These are phyloP conservation scores for Ypsolopha sequella DNA, from an alignment of 2,888 invertebrate species.

Conservation along the genomic window DNA sequence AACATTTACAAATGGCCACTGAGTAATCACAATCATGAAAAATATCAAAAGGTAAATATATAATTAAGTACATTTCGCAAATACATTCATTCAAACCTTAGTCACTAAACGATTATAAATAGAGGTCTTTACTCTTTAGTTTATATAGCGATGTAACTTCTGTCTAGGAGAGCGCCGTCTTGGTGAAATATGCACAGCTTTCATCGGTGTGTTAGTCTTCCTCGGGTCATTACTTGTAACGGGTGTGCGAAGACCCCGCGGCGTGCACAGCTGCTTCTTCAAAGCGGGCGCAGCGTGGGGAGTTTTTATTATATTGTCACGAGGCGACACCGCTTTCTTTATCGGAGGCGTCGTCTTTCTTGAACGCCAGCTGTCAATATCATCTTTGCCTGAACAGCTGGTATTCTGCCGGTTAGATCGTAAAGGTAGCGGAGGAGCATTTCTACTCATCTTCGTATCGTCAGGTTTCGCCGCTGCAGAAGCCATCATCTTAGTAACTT, in stretches of 20 bases:
- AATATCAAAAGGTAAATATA: neutral
- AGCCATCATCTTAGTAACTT: slow-evolving; percentile 16
- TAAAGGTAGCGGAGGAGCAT: slow-evolving; percentile 7
- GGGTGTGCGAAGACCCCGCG: slow-evolving; percentile 65
- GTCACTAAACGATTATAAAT: slow-evolving; percentile 6
- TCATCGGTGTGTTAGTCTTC: slow-evolving; percentile 71
- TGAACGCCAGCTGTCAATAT: slow-evolving; percentile 17
- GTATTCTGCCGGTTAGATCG: neutral
- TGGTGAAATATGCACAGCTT: slow-evolving; percentile 55
- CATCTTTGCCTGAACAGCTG: neutral
- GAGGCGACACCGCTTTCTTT: slow-evolving; percentile 46
- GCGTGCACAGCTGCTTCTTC: slow-evolving; percentile 71
- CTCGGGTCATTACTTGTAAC: slow-evolving; percentile 42
- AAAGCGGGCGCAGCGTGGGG: slow-evolving; percentile 71
- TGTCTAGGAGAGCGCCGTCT: slow-evolving; percentile 53
- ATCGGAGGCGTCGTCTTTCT: slow-evolving; percentile 37
- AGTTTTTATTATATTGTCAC: slow-evolving; percentile 20
- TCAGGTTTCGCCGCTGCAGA: neutral
- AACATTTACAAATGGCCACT: slow-evolving; percentile 47
- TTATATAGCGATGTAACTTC: slow-evolving; percentile 21
- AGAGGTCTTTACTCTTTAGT: slow-evolving; percentile 6
- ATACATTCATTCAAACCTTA: slow-evolving; percentile 1
- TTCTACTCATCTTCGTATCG: slow-evolving; percentile 15
- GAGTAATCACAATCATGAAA: slow-evolving; percentile 18
- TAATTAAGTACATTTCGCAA: slow-evolving; percentile 7